phyloP scores from a whole-genome alignment of 2,888 invertebrate genomes.

The Laspeyria flexula region DNA sequence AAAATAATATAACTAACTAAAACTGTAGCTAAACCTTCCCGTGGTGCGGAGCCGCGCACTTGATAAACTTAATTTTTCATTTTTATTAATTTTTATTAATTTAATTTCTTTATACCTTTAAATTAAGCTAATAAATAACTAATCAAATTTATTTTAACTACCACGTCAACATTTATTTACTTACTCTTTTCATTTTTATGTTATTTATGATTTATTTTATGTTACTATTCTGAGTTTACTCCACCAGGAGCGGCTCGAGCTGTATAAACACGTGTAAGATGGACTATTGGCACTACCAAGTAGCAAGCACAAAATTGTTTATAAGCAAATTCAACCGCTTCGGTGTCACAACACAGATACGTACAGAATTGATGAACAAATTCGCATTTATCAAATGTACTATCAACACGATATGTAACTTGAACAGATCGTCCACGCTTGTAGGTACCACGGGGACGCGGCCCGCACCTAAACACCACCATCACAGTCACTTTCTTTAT shows the following conservation, averaged over 20 bases:
- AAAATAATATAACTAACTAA: constrained; percentile 25
- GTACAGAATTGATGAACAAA: constrained; percentile 30
- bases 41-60: constrained; percentile 67
- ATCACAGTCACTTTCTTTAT: constrained; percentile 56
- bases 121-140: constrained; percentile 9
- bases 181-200: constrained; percentile 29
- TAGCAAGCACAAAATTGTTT: constrained; percentile 62
- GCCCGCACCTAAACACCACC: constrained; percentile 67
- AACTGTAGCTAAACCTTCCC: constrained; percentile 23
- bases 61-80: constrained; percentile 20
- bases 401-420: constrained; percentile 24
- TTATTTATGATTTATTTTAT: constrained; percentile 36
- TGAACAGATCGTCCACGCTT: constrained; percentile 36
- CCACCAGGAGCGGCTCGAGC: constrained; percentile 34
- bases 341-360: constrained; percentile 55
- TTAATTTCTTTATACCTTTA: constrained; percentile 5
- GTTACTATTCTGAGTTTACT: constrained; percentile 28
- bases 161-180: constrained; percentile 26
- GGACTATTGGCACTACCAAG: constrained; percentile 65
- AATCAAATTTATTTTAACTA: constrained; percentile 13
- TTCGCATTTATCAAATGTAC: constrained; percentile 20
- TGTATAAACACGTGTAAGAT: constrained; percentile 63
- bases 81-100: constrained; percentile 17
- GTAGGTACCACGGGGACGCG: constrained; percentile 56
- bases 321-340: constrained; percentile 56